Evolutionary conservation across 2,113 vertebrate genomes (phyloP).

Genomic region (Lepus europaeus): DNA sequence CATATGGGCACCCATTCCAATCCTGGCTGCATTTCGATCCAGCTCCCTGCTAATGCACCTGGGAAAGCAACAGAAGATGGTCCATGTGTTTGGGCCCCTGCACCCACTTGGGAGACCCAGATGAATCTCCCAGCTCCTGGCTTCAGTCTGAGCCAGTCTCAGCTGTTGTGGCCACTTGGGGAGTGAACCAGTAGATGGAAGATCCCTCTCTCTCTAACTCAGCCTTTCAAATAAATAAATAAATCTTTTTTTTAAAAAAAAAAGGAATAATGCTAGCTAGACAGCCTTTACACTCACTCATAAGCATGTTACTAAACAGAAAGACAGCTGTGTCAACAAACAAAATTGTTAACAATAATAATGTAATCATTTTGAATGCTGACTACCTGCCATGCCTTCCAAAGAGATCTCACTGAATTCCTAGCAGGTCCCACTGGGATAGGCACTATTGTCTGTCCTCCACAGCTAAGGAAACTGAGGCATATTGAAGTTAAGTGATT

Average conservation of each 20-base stretch:
- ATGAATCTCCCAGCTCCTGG: no score
- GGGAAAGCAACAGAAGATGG: no score
- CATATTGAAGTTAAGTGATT: background rate
- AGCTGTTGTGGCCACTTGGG: no score
- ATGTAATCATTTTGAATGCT: background rate
- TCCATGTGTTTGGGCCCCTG: no score
- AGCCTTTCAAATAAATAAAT: no score
- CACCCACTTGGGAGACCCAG: no score
- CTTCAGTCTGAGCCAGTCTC: no score
- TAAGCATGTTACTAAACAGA: background rate
- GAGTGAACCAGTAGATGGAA: no score
- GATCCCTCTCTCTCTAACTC: no score
- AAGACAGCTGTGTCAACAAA: background rate
- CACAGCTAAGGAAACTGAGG: slow-evolving; percentile 8
- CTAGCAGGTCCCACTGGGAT: background rate
- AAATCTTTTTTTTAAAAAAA: background rate
- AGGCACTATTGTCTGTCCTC: background rate
- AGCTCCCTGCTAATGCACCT: no score
- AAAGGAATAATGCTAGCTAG: background rate
- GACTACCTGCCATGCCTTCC: background rate
- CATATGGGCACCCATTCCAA: no score
- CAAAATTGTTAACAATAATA: background rate
- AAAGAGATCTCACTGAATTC: background rate
- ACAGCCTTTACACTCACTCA: background rate
- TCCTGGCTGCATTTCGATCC: no score